A percentile compares a stretch with the other conserved stretches of the same genome.
Conservation (phyloP, 2,888 invertebrate species). For the Drosophila pullipes region DNA sequence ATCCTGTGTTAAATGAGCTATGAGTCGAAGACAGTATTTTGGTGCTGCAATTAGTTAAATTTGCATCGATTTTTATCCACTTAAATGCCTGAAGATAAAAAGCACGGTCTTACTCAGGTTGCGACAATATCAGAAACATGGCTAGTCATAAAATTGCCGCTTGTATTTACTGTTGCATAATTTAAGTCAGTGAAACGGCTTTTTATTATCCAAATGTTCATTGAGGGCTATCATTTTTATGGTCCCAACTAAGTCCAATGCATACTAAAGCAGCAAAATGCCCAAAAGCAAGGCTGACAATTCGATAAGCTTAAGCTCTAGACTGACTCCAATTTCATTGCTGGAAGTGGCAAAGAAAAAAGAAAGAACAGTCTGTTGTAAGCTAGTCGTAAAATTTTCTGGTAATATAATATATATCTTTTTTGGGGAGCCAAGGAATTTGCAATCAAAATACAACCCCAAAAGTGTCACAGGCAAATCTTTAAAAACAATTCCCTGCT, state of each 20-base stretch:
- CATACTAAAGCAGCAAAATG: slow-evolving; percentile 28
- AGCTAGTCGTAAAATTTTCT: slow-evolving; percentile 40
- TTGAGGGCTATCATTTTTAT: slow-evolving; percentile 49
- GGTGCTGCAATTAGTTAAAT: slow-evolving; percentile 33
- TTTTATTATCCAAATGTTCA: slow-evolving; percentile 45
- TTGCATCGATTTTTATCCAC: neutral
- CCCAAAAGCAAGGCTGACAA: slow-evolving; percentile 14
- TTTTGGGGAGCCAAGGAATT: slow-evolving; percentile 18
- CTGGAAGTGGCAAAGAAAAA: slow-evolving; percentile 6
- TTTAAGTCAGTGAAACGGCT: slow-evolving; percentile 27
- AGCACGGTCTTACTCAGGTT: slow-evolving; percentile 1
- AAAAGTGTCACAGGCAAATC: neutral
- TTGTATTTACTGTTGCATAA: slow-evolving; percentile 31
- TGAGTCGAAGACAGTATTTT: slow-evolving; percentile 13
- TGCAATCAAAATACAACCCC: slow-evolving; percentile 24
- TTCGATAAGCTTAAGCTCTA: slow-evolving; percentile 37
- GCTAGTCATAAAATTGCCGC: slow-evolving; percentile 21
- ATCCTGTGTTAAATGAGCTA: slow-evolving; percentile 35
- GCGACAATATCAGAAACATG: slow-evolving; percentile 7
- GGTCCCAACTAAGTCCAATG: slow-evolving; percentile 25
- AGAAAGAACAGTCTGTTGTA: slow-evolving; percentile 15
- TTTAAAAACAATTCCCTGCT: neutral
- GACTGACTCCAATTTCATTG: slow-evolving; percentile 6
- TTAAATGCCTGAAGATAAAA: slow-evolving; percentile 10
- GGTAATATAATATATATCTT: slow-evolving; percentile 33